Base-by-base conservation (phyloP, 1,140 invertebrate species). In the Physella acuta region DNA sequence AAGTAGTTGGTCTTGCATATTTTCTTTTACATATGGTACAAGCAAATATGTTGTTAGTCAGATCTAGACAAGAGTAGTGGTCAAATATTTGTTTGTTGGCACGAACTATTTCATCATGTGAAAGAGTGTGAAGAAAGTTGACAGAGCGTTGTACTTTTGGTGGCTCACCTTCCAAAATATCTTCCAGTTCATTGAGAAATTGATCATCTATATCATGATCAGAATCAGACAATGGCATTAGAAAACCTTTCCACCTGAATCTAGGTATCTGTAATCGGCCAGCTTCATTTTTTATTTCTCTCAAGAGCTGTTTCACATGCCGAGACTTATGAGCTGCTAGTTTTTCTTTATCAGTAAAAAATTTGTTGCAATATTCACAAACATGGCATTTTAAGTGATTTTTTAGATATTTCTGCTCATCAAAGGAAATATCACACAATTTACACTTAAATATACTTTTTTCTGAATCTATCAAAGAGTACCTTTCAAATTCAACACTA, bases 11-110 rank as follows among this genome's bases (percentile, higher is more conserved):
- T 34, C 66, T 58, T 2, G 66, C 66, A 60, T 68, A 68, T 31
- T 68, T 68, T 31, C 66, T 33, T 26, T 68, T 68, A 51, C 66
- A 68, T 5, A 68, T 68, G 8, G 56, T 68, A 34, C 66, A 68
- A 16, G 66, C 66, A 51, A 59, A 68, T 28, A 68, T 68, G 56
- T 60, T 68, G 52, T 44, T 68, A 5, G 66, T n/a, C 30, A 55
- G 17, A 49, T 68, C 66, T 1, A 68, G 3, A 39, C 53, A 68
- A 30, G 66, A 68, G 33, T 68, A 60, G 24, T 51, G 36, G 17
- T 68, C 66, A 68, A 68, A 68, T 44, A 60, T 60, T 30, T 68
- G 34, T 31, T 68, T 68, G 56, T 68, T 68, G 11, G 66, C 56
- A 26, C 49, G 33, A 20, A 68, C 39, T 33, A 68, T 68, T 49